Evolutionary conservation across 2,113 vertebrate genomes (phyloP).

Genomic region (Hyaena hyaena): DNA sequence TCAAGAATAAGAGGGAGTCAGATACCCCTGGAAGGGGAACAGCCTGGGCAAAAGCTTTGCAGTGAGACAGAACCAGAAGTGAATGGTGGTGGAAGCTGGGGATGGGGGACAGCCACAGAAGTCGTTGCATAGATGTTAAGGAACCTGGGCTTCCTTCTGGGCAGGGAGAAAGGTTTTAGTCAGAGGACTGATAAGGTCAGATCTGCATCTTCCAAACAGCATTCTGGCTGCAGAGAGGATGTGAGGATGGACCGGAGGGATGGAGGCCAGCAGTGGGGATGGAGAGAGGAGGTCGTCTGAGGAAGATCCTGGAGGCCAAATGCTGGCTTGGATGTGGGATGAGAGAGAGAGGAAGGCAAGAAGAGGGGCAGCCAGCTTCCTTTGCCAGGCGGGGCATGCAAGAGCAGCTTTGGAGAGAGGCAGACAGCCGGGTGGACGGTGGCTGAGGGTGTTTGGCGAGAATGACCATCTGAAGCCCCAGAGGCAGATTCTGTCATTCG

Average conservation of each 20-base stretch:
- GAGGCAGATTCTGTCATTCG: not conserved
- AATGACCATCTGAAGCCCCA: not conserved
- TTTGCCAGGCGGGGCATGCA: fast-evolving
- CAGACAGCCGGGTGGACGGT: fast-evolving
- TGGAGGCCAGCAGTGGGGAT: not conserved
- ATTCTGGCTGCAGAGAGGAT: not conserved
- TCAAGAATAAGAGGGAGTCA: not conserved
- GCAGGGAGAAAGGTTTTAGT: not conserved
- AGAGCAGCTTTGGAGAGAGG: not conserved
- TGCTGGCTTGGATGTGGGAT: not conserved
- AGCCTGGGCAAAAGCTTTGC: not conserved
- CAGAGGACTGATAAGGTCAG: not conserved
- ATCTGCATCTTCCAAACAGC: not conserved
- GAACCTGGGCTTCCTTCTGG: not conserved
- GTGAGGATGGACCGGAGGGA: not conserved
- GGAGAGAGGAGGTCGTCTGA: not conserved
- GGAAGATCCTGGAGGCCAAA: not conserved
- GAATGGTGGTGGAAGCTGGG: fast-evolving
- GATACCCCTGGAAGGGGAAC: not conserved
- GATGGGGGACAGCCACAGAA: not conserved
- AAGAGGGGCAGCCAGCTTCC: not conserved
- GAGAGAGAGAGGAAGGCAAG: not conserved
- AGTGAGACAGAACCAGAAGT: too few species aligned
- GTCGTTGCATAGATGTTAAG: not conserved
- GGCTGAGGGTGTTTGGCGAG: not conserved